These are phyloP conservation scores for Albula glossodonta DNA, from an alignment of 2,113 vertebrate species.

Conservation along the genomic window DNA sequence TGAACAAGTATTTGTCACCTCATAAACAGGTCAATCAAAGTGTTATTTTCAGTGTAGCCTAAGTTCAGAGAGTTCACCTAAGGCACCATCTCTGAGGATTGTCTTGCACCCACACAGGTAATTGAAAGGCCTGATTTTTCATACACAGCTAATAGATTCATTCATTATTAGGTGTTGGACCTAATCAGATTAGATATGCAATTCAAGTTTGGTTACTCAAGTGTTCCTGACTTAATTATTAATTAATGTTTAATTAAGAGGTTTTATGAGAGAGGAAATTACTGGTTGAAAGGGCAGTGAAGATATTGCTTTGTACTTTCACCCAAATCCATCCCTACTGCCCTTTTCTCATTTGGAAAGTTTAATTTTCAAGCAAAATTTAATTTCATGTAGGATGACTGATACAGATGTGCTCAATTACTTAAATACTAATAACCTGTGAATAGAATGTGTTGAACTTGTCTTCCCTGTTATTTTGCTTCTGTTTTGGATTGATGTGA, in stretches of 20 bases:
- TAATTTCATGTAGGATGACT: background rate
- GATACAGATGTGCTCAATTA: constrained; percentile 3
- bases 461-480: background rate
- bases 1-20: background rate
- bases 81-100: background rate
- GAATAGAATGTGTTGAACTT: background rate
- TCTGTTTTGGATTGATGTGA: background rate
- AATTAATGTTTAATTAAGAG: constrained; percentile 25
- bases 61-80: background rate
- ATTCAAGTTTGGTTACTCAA: constrained; percentile 12
- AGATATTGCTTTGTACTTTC: background rate
- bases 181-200: constrained; percentile 24
- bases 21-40: background rate
- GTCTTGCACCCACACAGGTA: background rate
- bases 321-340: background rate
- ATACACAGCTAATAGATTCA: background rate
- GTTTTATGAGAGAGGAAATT: background rate
- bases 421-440: background rate
- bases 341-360: background rate
- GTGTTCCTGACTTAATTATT: constrained; percentile 16
- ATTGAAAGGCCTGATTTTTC: background rate
- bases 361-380: constrained; percentile 1
- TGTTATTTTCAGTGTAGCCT: background rate
- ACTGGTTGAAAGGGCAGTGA: background rate
- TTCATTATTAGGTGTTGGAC: background rate